Evolutionary conservation across 2,888 invertebrate species (phyloP).

Genomic region (Xestobium rufovillosum): DNA sequence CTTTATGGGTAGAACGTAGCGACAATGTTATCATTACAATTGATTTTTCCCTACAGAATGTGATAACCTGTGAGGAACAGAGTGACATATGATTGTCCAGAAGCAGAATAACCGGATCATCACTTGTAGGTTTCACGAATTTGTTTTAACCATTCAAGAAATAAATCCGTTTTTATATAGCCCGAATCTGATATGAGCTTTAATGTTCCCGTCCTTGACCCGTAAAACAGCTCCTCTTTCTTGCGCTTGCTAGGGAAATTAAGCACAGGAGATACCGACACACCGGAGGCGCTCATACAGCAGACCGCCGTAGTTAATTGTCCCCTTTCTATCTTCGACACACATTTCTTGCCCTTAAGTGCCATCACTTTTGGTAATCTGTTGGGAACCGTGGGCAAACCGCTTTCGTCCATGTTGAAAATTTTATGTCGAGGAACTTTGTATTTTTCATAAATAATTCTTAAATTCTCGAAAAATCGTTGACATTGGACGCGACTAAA

Average conservation of each 20-base stretch:
- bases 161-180: neutral
- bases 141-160: neutral
- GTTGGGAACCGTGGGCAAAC: conserved; percentile 27
- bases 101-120: neutral
- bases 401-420: conserved; percentile 27
- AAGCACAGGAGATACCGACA: conserved; percentile 29
- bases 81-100: conserved; percentile 1
- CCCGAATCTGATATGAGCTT: neutral
- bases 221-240: conserved; percentile 7
- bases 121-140: neutral
- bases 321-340: conserved; percentile 27
- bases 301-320: conserved; percentile 25
- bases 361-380: conserved; percentile 26
- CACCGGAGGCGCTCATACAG: conserved; percentile 27
- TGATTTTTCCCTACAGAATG: conserved; percentile 1
- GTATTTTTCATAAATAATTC: conserved; percentile 9
- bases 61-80: neutral
- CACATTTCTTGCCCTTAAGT: conserved; percentile 25
- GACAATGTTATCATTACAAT: neutral
- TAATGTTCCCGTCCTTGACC: neutral
- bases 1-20: neutral
- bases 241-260: conserved; percentile 27
- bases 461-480: neutral
- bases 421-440: conserved; percentile 22
- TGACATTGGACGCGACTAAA: neutral